Base-by-base conservation (phyloP, 2,113 vertebrate species). In the Corythaeola cristata region DNA sequence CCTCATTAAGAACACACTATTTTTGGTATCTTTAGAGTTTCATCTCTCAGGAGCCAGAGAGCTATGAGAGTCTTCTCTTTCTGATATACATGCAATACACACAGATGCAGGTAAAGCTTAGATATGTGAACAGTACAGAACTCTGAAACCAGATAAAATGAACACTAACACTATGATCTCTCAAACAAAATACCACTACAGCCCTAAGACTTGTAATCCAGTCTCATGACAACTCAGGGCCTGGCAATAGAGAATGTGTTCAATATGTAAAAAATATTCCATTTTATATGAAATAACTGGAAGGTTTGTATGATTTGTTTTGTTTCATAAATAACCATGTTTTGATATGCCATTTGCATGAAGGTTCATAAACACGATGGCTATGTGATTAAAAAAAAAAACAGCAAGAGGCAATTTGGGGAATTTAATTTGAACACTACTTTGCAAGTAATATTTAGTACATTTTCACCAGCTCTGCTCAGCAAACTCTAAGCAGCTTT, bases 241-340 rank as follows among this genome's bases (percentile, higher is more conserved):
- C 20, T 83, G 55, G 53, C 58, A 83, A 59, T 0, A 62, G 30
- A 52, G 66, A 89, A 86, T 19, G 5, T 5, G 47, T 77, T 72
- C 28, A 44, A 26, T 50, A 80, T 66, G 60, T 78, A 72, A 84
- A 90, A 91, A 74, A 37, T 50, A 79, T 76, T 95, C 72, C 5
- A 18, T 81, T 86, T 92, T 52, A 49, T 75, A 24, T 37, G 13
- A 88, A 94, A 90, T 47, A 67, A 90, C 26, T 85, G 39, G 32
- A 83, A 71, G 47, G 35, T 77, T 67, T 84, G 83, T 44, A 63
- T 95, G 13, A 80, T 88, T 94, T 77, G 44, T 80, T 95, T 91
- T 93, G 79, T 83, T 83, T 95, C 75, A 93, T 96, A 94, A 97
- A 86, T 93, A 92, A 68, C 56, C 72, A 86, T 90, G 52, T 45